Percentiles rank a stretch among this genome's conserved stretches.
These are phyloP conservation scores for Drosophila arawakana DNA, from an alignment of 1,140 invertebrate species.

Conservation along the genomic window DNA sequence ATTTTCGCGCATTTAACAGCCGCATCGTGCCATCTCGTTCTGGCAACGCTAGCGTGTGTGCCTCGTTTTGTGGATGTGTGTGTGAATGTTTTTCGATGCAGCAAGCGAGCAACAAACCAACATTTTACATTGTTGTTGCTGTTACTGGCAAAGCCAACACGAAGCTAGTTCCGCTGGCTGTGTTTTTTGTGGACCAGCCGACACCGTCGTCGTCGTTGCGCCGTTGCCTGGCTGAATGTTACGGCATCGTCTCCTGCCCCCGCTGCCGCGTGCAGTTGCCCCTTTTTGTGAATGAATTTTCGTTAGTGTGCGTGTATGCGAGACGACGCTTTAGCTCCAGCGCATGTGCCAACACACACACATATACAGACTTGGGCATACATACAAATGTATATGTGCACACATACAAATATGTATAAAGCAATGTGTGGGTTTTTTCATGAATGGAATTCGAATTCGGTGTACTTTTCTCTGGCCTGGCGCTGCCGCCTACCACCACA, in stretches of 20 bases:
- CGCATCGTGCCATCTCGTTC: conserved; percentile 56
- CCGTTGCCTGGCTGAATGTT: conserved; percentile 62
- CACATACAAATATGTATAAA: conserved; percentile 48
- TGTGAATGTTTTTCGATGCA: conserved; percentile 58
- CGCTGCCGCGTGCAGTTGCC: conserved; percentile 62
- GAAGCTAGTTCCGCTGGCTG: conserved; percentile 69
- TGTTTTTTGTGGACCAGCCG: conserved; percentile 23
- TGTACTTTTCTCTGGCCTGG: conserved; percentile 74
- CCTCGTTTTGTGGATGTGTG: conserved; percentile 38
- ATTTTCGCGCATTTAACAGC: conserved; percentile 37
- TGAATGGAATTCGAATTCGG: conserved; percentile 83
- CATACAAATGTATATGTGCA: conserved; percentile 17
- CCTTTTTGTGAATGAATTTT: conserved; percentile 79
- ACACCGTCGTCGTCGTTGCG: conserved; percentile 11
- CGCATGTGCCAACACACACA: conserved; percentile 62
- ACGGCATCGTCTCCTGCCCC: conserved; percentile 60
- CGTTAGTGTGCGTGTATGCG: conserved; percentile 41
- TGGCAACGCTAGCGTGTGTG: conserved; percentile 45
- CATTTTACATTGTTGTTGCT: conserved; percentile 60
- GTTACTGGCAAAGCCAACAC: conserved; percentile 51
- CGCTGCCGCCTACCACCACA: conserved; percentile 57
- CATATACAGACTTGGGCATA: conserved; percentile 24
- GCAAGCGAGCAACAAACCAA: conserved; percentile 60
- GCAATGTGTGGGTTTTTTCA: conserved; percentile 82
- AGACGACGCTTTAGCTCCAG: conserved; percentile 62